Evolutionary conservation across 1,140 invertebrate species (phyloP).

Genomic region (Achroia grisella): DNA sequence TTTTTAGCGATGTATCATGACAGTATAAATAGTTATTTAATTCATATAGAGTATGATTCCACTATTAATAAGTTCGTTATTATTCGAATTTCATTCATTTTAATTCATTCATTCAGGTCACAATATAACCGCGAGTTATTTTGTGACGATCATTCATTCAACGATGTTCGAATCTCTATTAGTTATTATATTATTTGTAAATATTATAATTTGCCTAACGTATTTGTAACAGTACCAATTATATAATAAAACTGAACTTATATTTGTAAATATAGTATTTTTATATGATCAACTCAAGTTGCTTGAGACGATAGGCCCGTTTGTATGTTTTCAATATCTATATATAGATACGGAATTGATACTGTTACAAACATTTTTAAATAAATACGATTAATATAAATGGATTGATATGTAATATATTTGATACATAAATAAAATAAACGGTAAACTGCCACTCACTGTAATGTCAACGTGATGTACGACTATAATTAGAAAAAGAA

Average conservation of each 20-base stretch:
- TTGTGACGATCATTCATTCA: no score
- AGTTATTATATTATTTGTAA: conserved; percentile 11
- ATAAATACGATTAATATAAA: conserved; percentile 1
- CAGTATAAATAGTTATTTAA: neutral
- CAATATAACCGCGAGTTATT: no score
- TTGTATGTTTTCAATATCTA: no score
- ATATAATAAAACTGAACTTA: conserved; percentile 10
- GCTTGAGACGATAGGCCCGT: conserved; percentile 10
- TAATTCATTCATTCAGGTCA: no score
- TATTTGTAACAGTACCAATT: conserved; percentile 15
- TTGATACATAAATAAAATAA: conserved; percentile 9
- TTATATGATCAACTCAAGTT: conserved; percentile 25
- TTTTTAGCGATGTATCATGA: conserved; percentile 2
- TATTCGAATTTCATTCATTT: no score
- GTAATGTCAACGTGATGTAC: no score
- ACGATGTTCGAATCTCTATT: neutral
- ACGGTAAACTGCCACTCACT: no score
- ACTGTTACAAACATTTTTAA: conserved; percentile 8
- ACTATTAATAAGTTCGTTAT: conserved; percentile 1
- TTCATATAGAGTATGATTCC: conserved; percentile 1
- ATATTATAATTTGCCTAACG: conserved; percentile 15
- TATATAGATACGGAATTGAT: conserved; percentile 12
- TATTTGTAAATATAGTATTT: conserved; percentile 38
- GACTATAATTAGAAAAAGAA: no score
- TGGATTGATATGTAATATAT: conserved; percentile 18